Percentiles rank a stretch among this genome's conserved stretches.
These are phyloP conservation scores for Bryconaethiops microstoma DNA, from an alignment of 2,797 vertebrate species.

Conservation along the genomic window DNA sequence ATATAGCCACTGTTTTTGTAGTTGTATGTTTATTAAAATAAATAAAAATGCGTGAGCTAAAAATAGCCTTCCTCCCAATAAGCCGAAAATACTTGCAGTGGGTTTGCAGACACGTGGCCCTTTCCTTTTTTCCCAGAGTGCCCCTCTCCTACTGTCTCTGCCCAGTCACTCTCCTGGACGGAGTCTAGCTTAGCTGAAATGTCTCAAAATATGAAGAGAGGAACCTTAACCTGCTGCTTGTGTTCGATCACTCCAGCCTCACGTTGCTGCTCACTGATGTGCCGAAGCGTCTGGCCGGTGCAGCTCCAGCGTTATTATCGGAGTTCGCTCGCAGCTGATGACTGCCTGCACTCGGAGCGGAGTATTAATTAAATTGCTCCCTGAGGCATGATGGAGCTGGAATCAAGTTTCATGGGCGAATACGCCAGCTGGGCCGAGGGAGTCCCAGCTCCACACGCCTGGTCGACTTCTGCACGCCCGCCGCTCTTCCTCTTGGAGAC, in stretches of 20 bases:
- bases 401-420: conserved; percentile 76
- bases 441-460: conserved; percentile 44
- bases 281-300: conserved; percentile 12
- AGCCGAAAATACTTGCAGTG: too few species aligned
- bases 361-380: conserved; percentile 78
- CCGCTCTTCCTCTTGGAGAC: too few species aligned
- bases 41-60: too few species aligned
- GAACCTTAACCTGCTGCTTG: neutral
- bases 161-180: neutral
- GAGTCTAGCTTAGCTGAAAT: neutral
- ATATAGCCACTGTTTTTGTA: too few species aligned
- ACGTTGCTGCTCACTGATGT: neutral
- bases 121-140: too few species aligned
- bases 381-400: conserved; percentile 74
- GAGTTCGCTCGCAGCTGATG: conserved; percentile 62
- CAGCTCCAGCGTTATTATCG: conserved; percentile 22
- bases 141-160: too few species aligned
- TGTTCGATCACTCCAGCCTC: neutral
- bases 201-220: neutral
- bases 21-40: too few species aligned
- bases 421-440: conserved; percentile 57
- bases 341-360: conserved; percentile 64
- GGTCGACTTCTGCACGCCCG: conserved; percentile 54
- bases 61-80: too few species aligned
- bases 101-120: too few species aligned